Base-by-base conservation (phyloP, 2,888 invertebrate species). In the Harpagoxenus sublaevis region DNA sequence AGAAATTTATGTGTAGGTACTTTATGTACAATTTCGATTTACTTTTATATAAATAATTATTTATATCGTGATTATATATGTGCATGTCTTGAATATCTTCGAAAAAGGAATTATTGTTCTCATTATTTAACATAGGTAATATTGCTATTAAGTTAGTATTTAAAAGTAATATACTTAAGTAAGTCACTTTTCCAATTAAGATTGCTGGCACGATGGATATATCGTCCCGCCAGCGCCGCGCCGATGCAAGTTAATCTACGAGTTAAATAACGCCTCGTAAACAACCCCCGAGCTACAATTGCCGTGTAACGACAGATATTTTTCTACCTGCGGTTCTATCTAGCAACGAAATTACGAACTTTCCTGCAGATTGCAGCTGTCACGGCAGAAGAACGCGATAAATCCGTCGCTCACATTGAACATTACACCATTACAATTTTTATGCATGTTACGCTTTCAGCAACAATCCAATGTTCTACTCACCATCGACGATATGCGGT, bases 231-330 rank as follows among this genome's bases (percentile, higher is more conserved):
- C 12, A 12, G 8, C 1, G 45, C 5, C 71, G 8, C 1, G 45
- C 5, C 71, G 6, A 45, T 71, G 70, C 5, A 35, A 48, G 18
- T 48, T 79, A 79, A 79, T 79, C 48, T 39, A 23, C 15, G 60
- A 35, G 15, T 79, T 79, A 79, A 71, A 71, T 55, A 79, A 48
- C 48, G 70, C 23, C 73, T 48, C 78, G 55, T 68, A 78, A 78
- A 68, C 45, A 78, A 68, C 15, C 5, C 60, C 42, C 15, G 18
- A 78, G 77, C 42, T 39, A 51, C 71, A 71, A 71, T 70, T 79
- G 23, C 10, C 23, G 35, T 55, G 48, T 48, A 71, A 71, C 48
- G 10, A 12, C 28, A 35, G 48, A 71, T 71, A 66, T 60, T 79
- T 79, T 79, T 71, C 53, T 71, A 55, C 18, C 31, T 68, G 42